Evolutionary conservation across 2,888 invertebrate genomes (phyloP).

Genomic region (Lysandra coridon): DNA sequence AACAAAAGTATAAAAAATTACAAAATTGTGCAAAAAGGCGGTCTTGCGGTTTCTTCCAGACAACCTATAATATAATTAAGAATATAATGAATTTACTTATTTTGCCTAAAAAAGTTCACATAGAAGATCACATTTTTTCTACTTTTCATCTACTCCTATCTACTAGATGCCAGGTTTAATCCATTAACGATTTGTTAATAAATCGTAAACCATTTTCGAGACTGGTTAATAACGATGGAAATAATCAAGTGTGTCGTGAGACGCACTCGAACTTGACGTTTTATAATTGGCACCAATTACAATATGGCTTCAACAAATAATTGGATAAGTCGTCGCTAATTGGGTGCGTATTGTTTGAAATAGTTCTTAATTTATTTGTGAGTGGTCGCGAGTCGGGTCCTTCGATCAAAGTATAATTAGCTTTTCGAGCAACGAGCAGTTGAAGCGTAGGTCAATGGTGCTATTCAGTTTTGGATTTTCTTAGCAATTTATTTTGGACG

Average conservation of each 20-base stretch:
- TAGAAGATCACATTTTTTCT: no score
- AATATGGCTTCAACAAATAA: slow-evolving; percentile 35
- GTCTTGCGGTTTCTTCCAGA: no score
- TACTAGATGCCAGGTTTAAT: no score
- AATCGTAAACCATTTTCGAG: neutral
- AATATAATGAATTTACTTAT: no score
- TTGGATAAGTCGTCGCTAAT: slow-evolving; percentile 42
- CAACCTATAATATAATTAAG: no score
- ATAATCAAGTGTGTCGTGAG: neutral
- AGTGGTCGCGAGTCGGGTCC: slow-evolving; percentile 39
- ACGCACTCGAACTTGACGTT: slow-evolving; percentile 21
- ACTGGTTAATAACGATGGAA: neutral
- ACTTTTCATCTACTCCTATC: no score
- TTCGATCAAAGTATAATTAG: slow-evolving; percentile 41
- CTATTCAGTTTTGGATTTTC: slow-evolving; percentile 11
- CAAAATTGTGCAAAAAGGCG: no score
- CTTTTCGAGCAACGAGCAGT: slow-evolving; percentile 37
- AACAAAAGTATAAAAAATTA: no score
- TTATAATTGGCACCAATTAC: slow-evolving; percentile 27
- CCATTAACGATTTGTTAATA: neutral
- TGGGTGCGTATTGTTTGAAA: slow-evolving; percentile 41
- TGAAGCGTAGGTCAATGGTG: slow-evolving; percentile 36
- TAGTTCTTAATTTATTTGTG: slow-evolving; percentile 43
- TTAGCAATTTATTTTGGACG: neutral
- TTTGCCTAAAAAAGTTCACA: no score